These are phyloP conservation scores for Thryonomys swinderianus DNA, from an alignment of 2,113 vertebrate species.

Conservation along the genomic window DNA sequence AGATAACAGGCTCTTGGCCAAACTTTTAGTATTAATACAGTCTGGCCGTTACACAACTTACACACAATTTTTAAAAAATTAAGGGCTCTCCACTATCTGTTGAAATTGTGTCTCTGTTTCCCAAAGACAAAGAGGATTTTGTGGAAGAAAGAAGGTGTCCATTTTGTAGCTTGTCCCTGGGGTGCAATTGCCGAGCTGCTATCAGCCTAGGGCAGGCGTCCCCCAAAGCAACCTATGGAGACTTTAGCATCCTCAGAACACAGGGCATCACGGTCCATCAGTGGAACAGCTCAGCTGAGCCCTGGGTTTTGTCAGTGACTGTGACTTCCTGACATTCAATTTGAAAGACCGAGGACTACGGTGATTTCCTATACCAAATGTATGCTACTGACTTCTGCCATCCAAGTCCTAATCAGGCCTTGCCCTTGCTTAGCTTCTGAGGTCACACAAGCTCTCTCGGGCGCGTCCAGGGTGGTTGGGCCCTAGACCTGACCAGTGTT, in stretches of 20 bases:
- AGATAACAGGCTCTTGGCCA: slow-evolving; percentile 62
- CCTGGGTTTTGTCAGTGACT: not conserved
- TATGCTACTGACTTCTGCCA: too few species aligned
- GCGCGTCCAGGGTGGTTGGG: too few species aligned
- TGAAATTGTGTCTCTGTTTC: slow-evolving; percentile 29
- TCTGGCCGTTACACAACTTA: slow-evolving; percentile 45
- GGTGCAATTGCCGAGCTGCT: not conserved
- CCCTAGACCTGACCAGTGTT: not conserved
- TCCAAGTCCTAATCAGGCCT: too few species aligned
- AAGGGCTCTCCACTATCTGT: not conserved
- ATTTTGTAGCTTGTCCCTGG: not conserved
- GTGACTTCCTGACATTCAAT: slow-evolving; percentile 10
- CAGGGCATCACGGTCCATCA: not conserved
- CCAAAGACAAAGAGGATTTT: slow-evolving; percentile 20
- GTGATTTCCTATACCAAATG: not conserved
- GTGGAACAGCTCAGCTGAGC: not conserved
- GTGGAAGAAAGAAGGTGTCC: not conserved
- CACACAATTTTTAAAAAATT: not conserved
- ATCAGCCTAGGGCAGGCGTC: not conserved
- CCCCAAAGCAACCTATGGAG: not conserved
- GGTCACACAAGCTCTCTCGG: too few species aligned
- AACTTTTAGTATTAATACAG: slow-evolving; percentile 6
- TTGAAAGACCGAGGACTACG: not conserved
- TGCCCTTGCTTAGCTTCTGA: too few species aligned
- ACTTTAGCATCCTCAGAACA: not conserved